phyloP scores from a whole-genome alignment of 2,888 invertebrate species.

The Cylindroiulus punctatus region DNA sequence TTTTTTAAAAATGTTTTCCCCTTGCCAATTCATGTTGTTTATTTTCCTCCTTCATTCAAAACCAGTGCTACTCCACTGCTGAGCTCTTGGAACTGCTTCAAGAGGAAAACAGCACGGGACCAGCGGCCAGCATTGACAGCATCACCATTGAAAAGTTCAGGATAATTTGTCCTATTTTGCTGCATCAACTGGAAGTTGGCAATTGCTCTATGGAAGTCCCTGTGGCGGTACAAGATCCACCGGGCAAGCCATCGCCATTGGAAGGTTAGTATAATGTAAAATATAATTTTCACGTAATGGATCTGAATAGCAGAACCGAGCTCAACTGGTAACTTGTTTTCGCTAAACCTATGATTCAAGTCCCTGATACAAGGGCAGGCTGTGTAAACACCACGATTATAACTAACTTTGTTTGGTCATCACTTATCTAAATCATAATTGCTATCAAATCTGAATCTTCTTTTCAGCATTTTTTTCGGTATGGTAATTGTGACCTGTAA shows the following conservation, averaged over 20 bases:
- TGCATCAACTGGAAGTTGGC: slow-evolving; percentile 50
- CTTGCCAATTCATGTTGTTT: not conserved
- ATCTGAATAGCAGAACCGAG: no score
- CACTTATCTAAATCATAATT: no score
- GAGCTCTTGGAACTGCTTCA: slow-evolving; percentile 35
- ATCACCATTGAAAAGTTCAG: not conserved
- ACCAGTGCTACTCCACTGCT: not conserved
- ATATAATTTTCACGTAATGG: not conserved
- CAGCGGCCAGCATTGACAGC: not conserved
- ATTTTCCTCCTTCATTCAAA: not conserved
- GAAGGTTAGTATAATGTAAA: slow-evolving; percentile 12
- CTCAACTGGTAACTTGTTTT: no score
- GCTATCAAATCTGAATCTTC: no score
- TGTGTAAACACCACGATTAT: no score
- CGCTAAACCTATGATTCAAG: no score
- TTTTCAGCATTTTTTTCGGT: no score
- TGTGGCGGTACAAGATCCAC: not conserved
- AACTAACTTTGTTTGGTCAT: no score
- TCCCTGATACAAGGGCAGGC: no score
- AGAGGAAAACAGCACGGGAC: not conserved
- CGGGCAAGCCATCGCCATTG: slow-evolving; percentile 45
- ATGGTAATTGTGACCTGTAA: no score
- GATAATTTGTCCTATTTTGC: slow-evolving; percentile 47
- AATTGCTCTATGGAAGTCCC: not conserved
- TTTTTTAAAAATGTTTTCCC: slow-evolving; percentile 27